phyloP scores from a whole-genome alignment of 2,113 vertebrate genomes.

The Malaclemys terrapin region DNA sequence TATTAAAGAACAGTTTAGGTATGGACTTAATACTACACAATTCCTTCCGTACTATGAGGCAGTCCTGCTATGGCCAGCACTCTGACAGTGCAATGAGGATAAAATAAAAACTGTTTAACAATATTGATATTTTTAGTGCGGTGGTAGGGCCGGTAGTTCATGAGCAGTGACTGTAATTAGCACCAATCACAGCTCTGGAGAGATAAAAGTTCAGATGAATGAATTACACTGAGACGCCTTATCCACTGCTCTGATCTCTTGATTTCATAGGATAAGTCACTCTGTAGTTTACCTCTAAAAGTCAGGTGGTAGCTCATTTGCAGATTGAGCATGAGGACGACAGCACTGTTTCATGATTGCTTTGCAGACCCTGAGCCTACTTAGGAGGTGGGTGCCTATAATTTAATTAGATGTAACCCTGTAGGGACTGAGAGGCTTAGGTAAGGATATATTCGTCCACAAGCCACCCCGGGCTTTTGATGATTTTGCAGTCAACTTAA shows the following conservation, averaged over 20 bases:
- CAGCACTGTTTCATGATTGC: neutral
- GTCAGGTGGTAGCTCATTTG: neutral
- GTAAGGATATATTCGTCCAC: neutral
- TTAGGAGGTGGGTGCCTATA: neutral
- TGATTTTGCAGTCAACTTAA: neutral
- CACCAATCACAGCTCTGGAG: slow-evolving; percentile 5
- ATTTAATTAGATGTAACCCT: neutral
- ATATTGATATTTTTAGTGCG: neutral
- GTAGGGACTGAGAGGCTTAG: neutral
- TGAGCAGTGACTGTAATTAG: neutral
- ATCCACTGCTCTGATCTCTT: neutral
- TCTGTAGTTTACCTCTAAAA: neutral
- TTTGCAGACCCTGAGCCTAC: neutral
- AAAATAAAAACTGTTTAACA: neutral
- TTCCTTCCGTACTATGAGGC: neutral
- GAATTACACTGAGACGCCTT: neutral
- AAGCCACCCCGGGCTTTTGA: neutral
- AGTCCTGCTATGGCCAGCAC: too few relatives aligned
- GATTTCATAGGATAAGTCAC: neutral
- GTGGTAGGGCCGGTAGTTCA: neutral
- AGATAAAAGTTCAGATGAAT: neutral
- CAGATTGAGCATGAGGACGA: neutral
- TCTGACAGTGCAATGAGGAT: neutral
- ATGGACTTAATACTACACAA: neutral
- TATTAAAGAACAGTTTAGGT: neutral